Evolutionary conservation across 2,888 invertebrate genomes (phyloP), one percentile per base, ranked within the genome.

Genomic region (Apocheima hispidaria): DNA sequence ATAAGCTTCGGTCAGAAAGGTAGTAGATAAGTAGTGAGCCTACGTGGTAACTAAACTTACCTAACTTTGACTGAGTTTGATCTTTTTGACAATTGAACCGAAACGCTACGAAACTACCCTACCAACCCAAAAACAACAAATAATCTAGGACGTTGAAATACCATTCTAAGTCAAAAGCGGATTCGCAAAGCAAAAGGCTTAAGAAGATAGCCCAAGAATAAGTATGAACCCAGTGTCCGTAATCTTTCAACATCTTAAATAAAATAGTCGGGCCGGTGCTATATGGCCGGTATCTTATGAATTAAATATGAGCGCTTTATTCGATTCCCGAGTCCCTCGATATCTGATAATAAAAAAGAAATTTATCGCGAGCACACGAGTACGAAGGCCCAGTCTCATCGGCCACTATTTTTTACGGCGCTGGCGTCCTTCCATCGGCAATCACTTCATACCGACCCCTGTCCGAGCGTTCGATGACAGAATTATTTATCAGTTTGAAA

Each of bases 401-500:
- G 88, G 79, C 82, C 84, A 90, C 90, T 90, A 90, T 92, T 92
- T 90, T 91, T 92, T 92, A 92, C 87, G 84, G 78, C 62, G 55
- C 52, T 73, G 77, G 82, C 80, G 83, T 84, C 85, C 87, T 88
- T 88, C 90, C 85, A 88, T 86, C 91, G 90, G 87, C 90, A 91
- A 92, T 92, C 92, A 90, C 91, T 92, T 92, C 92, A 92, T 92
- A 92, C 86, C 87, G 88, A 92, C 92, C 91, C 92, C 90, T 91
- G 92, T 91, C 92, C 92, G 88, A 92, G 84, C 86, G 85, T 88
- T 88, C 92, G 92, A 92, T 91, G 92, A 93, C 92, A 92, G 93
- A 93, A 93, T 93, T 93, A 93, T 93, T 93, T 93, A 93, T 93
- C 93, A 93, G 93, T 92, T 92, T 93, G 93, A 93, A 93, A 93